These are phyloP conservation scores for Liposcelis brunnea DNA, from an alignment of 2,888 invertebrate genomes.

Conservation along the genomic window DNA sequence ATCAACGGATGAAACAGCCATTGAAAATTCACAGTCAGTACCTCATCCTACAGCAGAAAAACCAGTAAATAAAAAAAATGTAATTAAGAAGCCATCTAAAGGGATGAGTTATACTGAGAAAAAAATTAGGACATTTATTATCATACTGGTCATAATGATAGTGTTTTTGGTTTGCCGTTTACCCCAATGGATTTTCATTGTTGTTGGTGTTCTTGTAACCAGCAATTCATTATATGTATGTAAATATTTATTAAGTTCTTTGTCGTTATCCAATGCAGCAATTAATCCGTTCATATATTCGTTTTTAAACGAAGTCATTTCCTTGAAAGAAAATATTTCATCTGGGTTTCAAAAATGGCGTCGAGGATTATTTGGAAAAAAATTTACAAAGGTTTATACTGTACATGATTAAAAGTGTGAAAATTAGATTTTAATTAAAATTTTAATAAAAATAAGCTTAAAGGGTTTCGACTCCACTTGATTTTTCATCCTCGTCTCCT, in stretches of 20 bases:
- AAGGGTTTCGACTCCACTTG: no score
- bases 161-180: slow-evolving; percentile 15
- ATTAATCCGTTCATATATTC: slow-evolving; percentile 18
- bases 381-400: neutral
- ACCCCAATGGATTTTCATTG: slow-evolving; percentile 15
- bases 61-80: no score
- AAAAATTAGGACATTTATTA: slow-evolving; percentile 14
- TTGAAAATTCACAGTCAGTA: neutral
- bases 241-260: slow-evolving; percentile 15
- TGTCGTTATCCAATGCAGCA: slow-evolving; percentile 16
- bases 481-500: no score
- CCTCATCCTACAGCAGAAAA: neutral
- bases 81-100: no score
- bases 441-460: neutral
- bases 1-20: neutral
- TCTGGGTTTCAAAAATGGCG: no score
- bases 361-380: no score
- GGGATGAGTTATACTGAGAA: neutral
- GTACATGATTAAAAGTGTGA: neutral
- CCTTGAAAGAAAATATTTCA: neutral
- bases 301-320: slow-evolving; percentile 16
- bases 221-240: no score
- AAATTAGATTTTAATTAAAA: neutral
- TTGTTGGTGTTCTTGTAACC: slow-evolving; percentile 12
- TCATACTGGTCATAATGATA: slow-evolving; percentile 16